Conservation (phyloP, 2,888 invertebrate species). For the Tinea semifulvella region DNA sequence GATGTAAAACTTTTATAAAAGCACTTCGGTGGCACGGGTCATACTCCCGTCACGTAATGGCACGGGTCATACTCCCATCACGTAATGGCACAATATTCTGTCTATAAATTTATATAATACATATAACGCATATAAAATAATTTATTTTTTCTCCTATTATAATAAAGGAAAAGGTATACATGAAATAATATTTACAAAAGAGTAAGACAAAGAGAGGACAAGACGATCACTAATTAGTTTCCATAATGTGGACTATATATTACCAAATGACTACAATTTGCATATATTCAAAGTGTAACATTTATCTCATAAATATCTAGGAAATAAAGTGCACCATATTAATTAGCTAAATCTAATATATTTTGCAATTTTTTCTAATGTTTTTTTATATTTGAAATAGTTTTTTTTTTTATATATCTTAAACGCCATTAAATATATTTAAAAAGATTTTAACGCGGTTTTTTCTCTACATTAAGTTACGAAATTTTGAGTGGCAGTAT, state of each 20-base stretch:
- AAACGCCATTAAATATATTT: not conserved
- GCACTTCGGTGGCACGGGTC: constrained; percentile 60
- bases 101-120: not conserved
- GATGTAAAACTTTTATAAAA: constrained; percentile 49
- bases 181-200: constrained; percentile 5
- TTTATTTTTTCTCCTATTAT: constrained; percentile 4
- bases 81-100: not conserved
- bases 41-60: constrained; percentile 51
- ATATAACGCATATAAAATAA: constrained; percentile 9
- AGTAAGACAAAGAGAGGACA: constrained; percentile 8
- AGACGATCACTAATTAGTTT: not conserved
- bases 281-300: constrained; percentile 11
- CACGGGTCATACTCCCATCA: constrained; percentile 31
- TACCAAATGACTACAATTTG: not conserved
- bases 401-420: not conserved
- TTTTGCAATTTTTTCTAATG: constrained; percentile 33
- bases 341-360: constrained; percentile 40
- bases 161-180: not conserved
- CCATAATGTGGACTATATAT: not conserved
- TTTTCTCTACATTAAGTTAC: not conserved
- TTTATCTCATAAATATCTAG: constrained; percentile 27
- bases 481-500: constrained; percentile 10
- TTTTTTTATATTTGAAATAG: constrained; percentile 33
- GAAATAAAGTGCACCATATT: constrained; percentile 58
- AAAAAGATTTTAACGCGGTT: not conserved